A percentile compares a stretch with the other conserved stretches of the same genome.
Evolutionary conservation across 2,113 vertebrate species (phyloP).

Genomic region (Rattus norvegicus): DNA sequence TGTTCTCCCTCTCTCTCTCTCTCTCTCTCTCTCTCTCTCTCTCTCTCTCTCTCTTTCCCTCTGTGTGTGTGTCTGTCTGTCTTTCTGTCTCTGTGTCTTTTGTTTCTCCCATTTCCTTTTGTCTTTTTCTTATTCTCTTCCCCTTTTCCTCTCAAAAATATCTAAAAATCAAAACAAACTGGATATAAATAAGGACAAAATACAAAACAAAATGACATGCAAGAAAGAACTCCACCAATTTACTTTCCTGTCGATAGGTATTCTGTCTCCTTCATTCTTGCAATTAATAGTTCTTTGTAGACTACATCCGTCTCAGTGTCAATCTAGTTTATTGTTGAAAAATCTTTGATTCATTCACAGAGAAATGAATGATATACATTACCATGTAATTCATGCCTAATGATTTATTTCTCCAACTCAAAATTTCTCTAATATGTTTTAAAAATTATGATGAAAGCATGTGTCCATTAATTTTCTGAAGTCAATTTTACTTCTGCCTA

Average conservation of each 20-base stretch:
- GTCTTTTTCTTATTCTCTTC: fast-evolving
- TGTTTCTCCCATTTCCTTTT: not conserved
- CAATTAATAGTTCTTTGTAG: not conserved
- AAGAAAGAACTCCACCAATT: not conserved
- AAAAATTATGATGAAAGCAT: not conserved
- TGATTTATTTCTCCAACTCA: not conserved
- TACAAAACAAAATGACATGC: not conserved
- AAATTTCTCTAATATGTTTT: not conserved
- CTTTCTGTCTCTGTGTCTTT: too few species aligned
- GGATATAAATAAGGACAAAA: not conserved
- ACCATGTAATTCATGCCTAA: not conserved
- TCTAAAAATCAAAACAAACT: not conserved
- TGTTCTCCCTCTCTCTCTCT: not conserved
- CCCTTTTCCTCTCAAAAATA: not conserved
- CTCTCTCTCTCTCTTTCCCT: too few species aligned
- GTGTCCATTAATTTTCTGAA: not conserved
- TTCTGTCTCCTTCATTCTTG: not conserved
- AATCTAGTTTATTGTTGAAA: too few species aligned
- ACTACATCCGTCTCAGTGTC: fast-evolving
- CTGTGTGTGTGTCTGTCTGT: too few species aligned
- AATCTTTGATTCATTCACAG: not conserved
- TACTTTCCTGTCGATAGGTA: too few species aligned
- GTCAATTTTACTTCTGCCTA: not conserved
- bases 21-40: not conserved
- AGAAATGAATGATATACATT: not conserved